These are phyloP conservation scores for Macrobrachium nipponense DNA, from an alignment of 1,140 invertebrate species.

Conservation along the genomic window DNA sequence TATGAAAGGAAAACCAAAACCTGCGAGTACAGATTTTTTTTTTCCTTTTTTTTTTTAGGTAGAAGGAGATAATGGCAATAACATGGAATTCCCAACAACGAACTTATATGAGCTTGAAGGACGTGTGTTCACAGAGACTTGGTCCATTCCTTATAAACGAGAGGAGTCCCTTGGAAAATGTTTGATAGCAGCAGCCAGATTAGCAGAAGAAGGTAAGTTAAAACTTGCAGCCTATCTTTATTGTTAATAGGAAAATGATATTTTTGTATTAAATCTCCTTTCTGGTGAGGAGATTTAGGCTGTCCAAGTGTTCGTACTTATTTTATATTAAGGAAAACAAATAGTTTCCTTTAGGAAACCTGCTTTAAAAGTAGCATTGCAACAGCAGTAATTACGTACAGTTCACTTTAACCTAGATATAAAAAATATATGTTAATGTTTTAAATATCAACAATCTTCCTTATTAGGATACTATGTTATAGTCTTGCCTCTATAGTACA, in stretches of 20 bases:
- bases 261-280: slow-evolving; percentile 29
- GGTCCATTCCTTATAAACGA: slow-evolving; percentile 74
- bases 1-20: too few species aligned
- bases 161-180: slow-evolving; percentile 73
- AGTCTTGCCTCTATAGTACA: too few species aligned
- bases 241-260: not conserved
- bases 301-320: too few species aligned
- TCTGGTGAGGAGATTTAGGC: not conserved
- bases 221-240: not conserved
- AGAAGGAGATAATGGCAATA: slow-evolving; percentile 48
- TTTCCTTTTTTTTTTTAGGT: slow-evolving; percentile 9
- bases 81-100: slow-evolving; percentile 71
- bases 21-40: not conserved
- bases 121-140: slow-evolving; percentile 73
- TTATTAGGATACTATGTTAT: too few species aligned
- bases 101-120: slow-evolving; percentile 72
- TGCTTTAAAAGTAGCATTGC: too few species aligned
- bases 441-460: too few species aligned
- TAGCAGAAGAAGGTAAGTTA: slow-evolving; percentile 69
- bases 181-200: slow-evolving; percentile 69
- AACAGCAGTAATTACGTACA: too few species aligned
- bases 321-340: too few species aligned
- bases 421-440: too few species aligned
- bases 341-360: too few species aligned
- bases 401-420: too few species aligned